Evolutionary conservation across 2,797 vertebrate genomes (phyloP).

Genomic region (Chelonia mydas): DNA sequence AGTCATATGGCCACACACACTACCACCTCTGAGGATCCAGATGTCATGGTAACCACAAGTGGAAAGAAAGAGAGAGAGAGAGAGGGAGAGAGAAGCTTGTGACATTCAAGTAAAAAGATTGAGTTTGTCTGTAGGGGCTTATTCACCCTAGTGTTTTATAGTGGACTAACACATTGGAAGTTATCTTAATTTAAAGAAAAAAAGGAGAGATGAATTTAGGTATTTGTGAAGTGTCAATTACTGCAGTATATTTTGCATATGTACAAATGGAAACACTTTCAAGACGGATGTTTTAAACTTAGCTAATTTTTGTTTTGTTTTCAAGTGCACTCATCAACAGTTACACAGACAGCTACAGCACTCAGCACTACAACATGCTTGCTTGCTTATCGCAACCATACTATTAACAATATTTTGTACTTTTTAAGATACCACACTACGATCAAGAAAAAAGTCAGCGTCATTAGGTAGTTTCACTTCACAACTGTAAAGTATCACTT

Average conservation of each 20-base stretch:
- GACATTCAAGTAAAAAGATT: neutral
- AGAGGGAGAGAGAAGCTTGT: neutral
- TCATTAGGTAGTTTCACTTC: slow-evolving; percentile 13
- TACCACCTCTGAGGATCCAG: neutral
- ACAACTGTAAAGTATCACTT: neutral
- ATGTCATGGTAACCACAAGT: neutral
- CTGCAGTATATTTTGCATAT: neutral
- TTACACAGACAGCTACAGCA: neutral
- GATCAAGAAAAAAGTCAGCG: neutral
- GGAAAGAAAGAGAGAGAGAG: neutral
- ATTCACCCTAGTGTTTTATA: neutral
- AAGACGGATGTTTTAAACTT: neutral
- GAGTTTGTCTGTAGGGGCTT: neutral
- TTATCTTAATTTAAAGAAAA: neutral
- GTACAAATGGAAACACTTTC: neutral
- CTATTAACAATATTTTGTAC: neutral
- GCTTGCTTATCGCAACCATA: neutral
- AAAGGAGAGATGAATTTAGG: neutral
- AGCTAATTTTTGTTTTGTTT: neutral
- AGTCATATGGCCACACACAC: neutral
- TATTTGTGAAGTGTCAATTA: slow-evolving; percentile 6
- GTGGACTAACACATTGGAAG: neutral
- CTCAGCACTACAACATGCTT: neutral
- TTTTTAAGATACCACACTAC: neutral
- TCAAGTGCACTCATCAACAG: neutral